Evolutionary conservation across 2,888 invertebrate species (phyloP).

Genomic region (Thysanoteuthis rhombus): DNA sequence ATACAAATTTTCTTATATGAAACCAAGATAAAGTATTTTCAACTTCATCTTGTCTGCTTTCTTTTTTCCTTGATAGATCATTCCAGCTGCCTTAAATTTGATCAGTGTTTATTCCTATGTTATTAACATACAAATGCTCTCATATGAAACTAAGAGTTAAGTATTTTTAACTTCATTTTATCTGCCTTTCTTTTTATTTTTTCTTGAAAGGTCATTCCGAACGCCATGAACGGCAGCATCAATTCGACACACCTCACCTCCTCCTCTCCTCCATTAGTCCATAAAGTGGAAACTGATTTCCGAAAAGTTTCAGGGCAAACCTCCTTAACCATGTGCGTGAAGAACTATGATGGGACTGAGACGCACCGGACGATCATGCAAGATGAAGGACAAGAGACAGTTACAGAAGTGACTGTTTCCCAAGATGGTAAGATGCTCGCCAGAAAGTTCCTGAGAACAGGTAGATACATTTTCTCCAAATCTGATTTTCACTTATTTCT

Average conservation of each 20-base stretch:
- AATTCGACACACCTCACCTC: conserved; percentile 46
- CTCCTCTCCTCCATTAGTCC: conserved; percentile 53
- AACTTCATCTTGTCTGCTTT: too few species aligned
- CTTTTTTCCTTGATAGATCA: too few species aligned
- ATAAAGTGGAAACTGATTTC: conserved; percentile 63
- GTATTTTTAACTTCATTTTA: background rate
- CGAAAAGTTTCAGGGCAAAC: conserved; percentile 50
- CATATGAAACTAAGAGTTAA: too few species aligned
- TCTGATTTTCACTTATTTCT: background rate
- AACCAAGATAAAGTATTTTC: too few species aligned
- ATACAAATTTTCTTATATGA: too few species aligned
- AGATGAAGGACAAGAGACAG: conserved; percentile 51
- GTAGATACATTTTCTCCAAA: conserved; percentile 34
- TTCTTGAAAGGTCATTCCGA: background rate
- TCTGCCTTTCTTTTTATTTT: background rate
- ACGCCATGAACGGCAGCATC: conserved; percentile 37
- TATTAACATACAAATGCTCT: too few species aligned
- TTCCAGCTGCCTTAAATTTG: too few species aligned
- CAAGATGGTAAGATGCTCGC: conserved; percentile 47
- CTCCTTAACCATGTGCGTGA: conserved; percentile 55
- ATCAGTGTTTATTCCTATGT: too few species aligned
- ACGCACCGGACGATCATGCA: conserved; percentile 56
- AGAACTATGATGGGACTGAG: conserved; percentile 65
- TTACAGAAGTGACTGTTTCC: conserved; percentile 51
- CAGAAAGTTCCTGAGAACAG: conserved; percentile 40